Base-by-base conservation (phyloP, 2,113 vertebrate genomes). In the Rousettus leschenaultii region DNA sequence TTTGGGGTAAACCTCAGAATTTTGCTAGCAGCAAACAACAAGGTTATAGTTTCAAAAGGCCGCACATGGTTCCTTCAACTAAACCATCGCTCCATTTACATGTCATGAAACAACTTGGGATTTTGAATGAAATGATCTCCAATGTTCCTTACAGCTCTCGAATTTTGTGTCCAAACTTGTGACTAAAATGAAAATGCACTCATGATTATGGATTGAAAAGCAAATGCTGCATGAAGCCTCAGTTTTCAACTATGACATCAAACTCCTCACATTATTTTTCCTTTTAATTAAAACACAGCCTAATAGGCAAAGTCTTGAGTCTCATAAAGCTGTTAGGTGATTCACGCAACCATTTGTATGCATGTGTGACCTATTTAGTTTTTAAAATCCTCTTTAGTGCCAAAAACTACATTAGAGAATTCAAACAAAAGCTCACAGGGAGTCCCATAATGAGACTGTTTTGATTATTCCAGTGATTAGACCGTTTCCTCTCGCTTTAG, bases 401-500 rank as follows among this genome's bases (percentile, higher is more conserved):
- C 96, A 97, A 95, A 96, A 98, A 89, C 82, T 86, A 89, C 68
- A 94, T 94, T 68, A 95, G 90, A 96, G 66, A 97, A 98, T 88
- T 98, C 93, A 97, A 98, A 95, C 77, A 96, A 96, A 97, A 96
- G 86, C 95, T 98, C 94, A 78, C 87, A 95, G 91, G 93, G 97
- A 96, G 92, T 75, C 97, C 93, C 0, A 0, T 91, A 95, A 97
- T 80, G 83, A 97, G 71, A 86, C 70, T 97, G 65, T 97, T 97
- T 93, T 96, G 95, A 95, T 97, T 98, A 94, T 94, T 97, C 40
- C 59, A n/a, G 18, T 94, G 94, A 97, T 97, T 97, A 98, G 91
- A 59, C 92, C 26, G 16, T 94, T 98, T 90, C 78, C 77, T 78
- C 61, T 93, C 93, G 90, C 53, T 82, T 96, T 43, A 78, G 93